phyloP scores from a whole-genome alignment of 2,888 invertebrate species.

The Adelphocoris suturalis region DNA sequence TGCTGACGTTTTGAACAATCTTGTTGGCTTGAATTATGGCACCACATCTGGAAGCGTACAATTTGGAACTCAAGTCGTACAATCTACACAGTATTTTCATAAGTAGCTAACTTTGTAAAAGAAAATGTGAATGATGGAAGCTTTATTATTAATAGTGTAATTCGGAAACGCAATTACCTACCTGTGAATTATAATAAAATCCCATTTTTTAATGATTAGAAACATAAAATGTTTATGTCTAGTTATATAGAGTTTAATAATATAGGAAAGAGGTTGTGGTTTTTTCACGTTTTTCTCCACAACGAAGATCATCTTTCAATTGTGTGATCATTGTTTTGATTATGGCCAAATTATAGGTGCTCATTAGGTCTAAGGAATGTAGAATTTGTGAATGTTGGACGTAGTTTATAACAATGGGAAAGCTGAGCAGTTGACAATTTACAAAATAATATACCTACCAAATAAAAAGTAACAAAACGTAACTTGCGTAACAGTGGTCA shows the following conservation, averaged over 20 bases:
- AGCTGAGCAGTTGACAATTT: slow-evolving; percentile 46
- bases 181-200: slow-evolving; percentile 29
- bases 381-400: slow-evolving; percentile 18
- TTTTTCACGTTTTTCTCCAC: slow-evolving; percentile 56
- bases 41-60: not conserved
- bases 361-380: slow-evolving; percentile 57
- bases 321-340: slow-evolving; percentile 62
- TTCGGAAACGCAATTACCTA: slow-evolving; percentile 27
- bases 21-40: slow-evolving; percentile 1
- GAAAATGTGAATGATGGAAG: slow-evolving; percentile 55
- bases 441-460: not conserved
- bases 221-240: slow-evolving; percentile 45
- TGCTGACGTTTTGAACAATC: not conserved
- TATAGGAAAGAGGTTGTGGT: slow-evolving; percentile 55
- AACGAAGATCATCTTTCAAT: slow-evolving; percentile 24
- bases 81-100: slow-evolving; percentile 53
- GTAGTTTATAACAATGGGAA: not conserved
- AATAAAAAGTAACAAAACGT: not conserved
- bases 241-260: slow-evolving; percentile 21
- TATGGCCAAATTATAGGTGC: slow-evolving; percentile 50
- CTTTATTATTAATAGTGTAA: slow-evolving; percentile 30
- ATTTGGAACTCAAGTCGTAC: slow-evolving; percentile 35
- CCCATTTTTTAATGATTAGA: slow-evolving; percentile 50
- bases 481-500: slow-evolving; percentile 51
- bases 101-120: slow-evolving; percentile 27